Percentiles rank a stretch among this genome's conserved stretches.
These are phyloP conservation scores for Drosophila meridiana DNA, from an alignment of 2,888 invertebrate species.

Conservation along the genomic window DNA sequence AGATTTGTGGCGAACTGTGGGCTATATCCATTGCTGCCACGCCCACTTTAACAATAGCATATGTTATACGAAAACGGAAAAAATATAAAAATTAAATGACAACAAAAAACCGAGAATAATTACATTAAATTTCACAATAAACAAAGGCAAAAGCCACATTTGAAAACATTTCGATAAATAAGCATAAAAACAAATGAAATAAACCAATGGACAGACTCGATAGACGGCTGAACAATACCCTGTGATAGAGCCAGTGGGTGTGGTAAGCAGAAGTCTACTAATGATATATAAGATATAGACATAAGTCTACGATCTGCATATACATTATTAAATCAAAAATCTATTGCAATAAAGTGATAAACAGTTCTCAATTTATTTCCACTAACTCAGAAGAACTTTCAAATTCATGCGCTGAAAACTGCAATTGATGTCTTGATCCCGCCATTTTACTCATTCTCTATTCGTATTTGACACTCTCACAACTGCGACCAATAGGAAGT, in stretches of 20 bases:
- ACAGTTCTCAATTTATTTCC: too few species aligned
- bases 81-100: not conserved
- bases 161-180: conserved; percentile 60
- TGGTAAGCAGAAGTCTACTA: not conserved
- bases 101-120: conserved; percentile 43
- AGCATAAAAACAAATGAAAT: conserved; percentile 22
- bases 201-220: not conserved
- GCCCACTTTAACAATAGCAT: conserved; percentile 11
- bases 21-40: not conserved
- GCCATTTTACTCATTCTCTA: not conserved
- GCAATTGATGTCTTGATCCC: too few species aligned
- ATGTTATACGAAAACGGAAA: not conserved
- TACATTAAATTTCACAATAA: conserved; percentile 44
- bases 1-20: conserved; percentile 5
- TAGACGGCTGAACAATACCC: not conserved
- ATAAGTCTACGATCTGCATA: too few species aligned
- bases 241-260: not conserved
- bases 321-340: too few species aligned
- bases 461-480: not conserved
- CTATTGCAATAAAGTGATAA: too few species aligned
- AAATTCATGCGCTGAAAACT: too few species aligned
- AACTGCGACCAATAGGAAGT: not conserved
- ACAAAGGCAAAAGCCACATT: conserved; percentile 36
- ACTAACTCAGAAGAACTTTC: too few species aligned
- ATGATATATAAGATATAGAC: too few species aligned